Evolutionary conservation across 1,140 invertebrate species (phyloP).

Genomic region (Metaphire vulgaris): DNA sequence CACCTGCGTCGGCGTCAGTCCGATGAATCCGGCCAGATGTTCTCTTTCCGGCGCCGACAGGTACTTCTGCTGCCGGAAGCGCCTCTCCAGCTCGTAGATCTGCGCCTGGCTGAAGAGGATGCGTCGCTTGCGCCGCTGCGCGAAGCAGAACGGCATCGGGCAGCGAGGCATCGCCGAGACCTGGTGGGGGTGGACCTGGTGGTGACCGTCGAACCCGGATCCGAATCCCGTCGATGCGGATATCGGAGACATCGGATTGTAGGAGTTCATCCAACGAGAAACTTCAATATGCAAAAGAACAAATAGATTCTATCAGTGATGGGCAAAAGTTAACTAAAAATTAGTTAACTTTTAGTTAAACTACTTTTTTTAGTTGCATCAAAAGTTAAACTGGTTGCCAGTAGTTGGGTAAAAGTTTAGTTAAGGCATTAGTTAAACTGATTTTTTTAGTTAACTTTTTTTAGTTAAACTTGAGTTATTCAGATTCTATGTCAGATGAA

Average conservation of each 20-base stretch:
- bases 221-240: not conserved
- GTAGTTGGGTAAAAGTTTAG: no score
- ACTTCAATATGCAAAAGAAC: no score
- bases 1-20: slow-evolving; percentile 62
- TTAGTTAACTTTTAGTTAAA: no score
- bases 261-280: not conserved
- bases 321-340: no score
- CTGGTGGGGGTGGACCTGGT: not conserved
- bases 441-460: no score
- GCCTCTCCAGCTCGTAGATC: slow-evolving; percentile 86
- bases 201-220: not conserved
- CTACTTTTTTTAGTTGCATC: no score
- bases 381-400: no score
- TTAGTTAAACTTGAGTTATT: no score
- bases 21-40: slow-evolving; percentile 74
- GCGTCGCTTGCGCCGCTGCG: slow-evolving; percentile 65
- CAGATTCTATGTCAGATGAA: no score
- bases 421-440: no score
- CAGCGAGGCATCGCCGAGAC: not conserved
- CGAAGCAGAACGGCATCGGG: slow-evolving; percentile 9
- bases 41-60: slow-evolving; percentile 91
- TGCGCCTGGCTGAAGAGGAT: slow-evolving; percentile 96
- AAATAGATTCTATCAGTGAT: no score
- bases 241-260: not conserved
- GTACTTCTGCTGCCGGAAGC: slow-evolving; percentile 91